phyloP scores from a whole-genome alignment of 2,113 vertebrate species.

The Nesogale talazaci region DNA sequence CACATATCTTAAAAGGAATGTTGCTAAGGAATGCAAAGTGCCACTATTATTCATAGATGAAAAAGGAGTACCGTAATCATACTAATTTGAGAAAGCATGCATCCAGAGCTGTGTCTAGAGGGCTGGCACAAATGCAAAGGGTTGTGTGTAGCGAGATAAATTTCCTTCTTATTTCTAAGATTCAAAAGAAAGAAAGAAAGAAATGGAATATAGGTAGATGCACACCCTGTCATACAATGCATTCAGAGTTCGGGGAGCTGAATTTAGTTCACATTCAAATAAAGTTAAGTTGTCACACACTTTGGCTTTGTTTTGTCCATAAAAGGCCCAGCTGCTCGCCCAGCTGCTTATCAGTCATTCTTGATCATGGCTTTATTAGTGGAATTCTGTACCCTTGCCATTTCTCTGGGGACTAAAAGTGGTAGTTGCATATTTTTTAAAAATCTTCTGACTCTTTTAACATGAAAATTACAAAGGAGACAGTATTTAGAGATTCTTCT shows the following conservation, averaged over 20 bases:
- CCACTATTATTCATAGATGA: constrained; percentile 53
- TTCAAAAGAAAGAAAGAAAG: constrained; percentile 45
- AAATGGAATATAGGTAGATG: constrained; percentile 30
- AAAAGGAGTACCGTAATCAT: background rate
- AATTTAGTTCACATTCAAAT: constrained; percentile 63
- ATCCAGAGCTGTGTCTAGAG: background rate
- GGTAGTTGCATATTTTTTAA: constrained; percentile 29
- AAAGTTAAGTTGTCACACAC: constrained; percentile 45
- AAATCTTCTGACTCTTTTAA: constrained; percentile 41
- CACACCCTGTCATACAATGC: background rate
- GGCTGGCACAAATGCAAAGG: constrained; percentile 41
- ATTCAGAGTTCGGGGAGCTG: constrained; percentile 28
- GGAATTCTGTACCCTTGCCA: constrained; percentile 9
- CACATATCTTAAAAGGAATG: constrained; percentile 9
- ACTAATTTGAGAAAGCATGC: constrained; percentile 34
- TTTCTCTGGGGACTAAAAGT: constrained; percentile 57
- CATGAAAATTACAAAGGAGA: constrained; percentile 43
- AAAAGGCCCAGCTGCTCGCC: constrained; percentile 69
- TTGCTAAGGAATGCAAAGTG: constrained; percentile 48
- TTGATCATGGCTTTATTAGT: constrained; percentile 38
- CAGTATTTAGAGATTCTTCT: constrained; percentile 52
- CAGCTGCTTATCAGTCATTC: constrained; percentile 67
- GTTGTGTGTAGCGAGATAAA: constrained; percentile 58
- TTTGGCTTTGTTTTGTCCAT: constrained; percentile 52
- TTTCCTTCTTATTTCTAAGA: constrained; percentile 59